These are phyloP conservation scores for Atta cephalotes DNA, from an alignment of 1,140 invertebrate species.

Conservation along the genomic window DNA sequence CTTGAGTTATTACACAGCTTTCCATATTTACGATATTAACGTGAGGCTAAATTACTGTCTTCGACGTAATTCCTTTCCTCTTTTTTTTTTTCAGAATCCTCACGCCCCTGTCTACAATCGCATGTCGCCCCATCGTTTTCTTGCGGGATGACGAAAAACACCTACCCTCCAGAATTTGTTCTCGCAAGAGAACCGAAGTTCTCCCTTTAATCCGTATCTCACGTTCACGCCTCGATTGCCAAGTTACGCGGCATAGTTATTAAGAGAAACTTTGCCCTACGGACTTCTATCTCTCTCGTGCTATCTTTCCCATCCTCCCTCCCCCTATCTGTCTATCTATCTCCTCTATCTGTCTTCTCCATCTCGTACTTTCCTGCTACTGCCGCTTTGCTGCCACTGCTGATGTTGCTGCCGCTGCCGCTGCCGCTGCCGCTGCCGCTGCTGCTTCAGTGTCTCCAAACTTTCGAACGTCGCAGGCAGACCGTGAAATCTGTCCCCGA, in stretches of 20 bases:
- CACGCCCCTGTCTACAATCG: background rate
- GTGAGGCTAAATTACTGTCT: slow-evolving; percentile 59
- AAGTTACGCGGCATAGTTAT: slow-evolving; percentile 78
- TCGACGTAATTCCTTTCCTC: slow-evolving; percentile 47
- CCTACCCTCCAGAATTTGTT: slow-evolving; percentile 67
- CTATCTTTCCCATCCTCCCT: background rate
- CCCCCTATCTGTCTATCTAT: slow-evolving; percentile 28
- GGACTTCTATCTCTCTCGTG: slow-evolving; percentile 36
- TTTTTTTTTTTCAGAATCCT: background rate
- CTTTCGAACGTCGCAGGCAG: slow-evolving; percentile 78
- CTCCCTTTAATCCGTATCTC: slow-evolving; percentile 80
- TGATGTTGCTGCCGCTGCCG: slow-evolving; percentile 15
- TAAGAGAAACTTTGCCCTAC: slow-evolving; percentile 78
- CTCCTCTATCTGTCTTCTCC: slow-evolving; percentile 52
- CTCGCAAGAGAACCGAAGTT: slow-evolving; percentile 64
- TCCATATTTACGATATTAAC: slow-evolving; percentile 52
- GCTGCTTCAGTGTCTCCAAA: slow-evolving; percentile 75
- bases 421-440: slow-evolving; percentile 9
- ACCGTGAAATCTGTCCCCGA: slow-evolving; percentile 78
- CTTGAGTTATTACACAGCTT: slow-evolving; percentile 42
- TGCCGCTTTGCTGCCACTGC: slow-evolving; percentile 28
- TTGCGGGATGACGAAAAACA: slow-evolving; percentile 63
- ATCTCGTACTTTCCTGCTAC: slow-evolving; percentile 55
- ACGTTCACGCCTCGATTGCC: slow-evolving; percentile 78
- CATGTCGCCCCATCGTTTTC: slow-evolving; percentile 26